Evolutionary conservation across 1,140 invertebrate genomes (phyloP).

Genomic region (Phocides pigmalion): DNA sequence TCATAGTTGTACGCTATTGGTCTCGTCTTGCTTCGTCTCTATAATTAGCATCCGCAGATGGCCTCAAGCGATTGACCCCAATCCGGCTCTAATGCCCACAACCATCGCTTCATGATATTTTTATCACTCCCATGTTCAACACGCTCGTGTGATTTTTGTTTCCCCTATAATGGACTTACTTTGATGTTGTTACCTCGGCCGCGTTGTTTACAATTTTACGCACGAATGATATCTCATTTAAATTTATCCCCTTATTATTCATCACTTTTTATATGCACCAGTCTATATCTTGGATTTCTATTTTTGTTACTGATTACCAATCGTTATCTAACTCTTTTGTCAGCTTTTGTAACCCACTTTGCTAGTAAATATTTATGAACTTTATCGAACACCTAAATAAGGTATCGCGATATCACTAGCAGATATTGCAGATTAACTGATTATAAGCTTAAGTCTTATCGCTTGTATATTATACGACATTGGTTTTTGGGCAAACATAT

Average conservation of each 20-base stretch:
- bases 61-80: constrained; percentile 80
- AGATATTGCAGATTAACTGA: constrained; percentile 8
- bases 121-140: constrained; percentile 63
- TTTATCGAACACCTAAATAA: constrained; percentile 11
- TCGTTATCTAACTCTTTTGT: constrained; percentile 10
- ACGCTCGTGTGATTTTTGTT: constrained; percentile 46
- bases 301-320: constrained; percentile 10
- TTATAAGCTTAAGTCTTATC: constrained; percentile 7
- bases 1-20: constrained; percentile 65
- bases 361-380: constrained; percentile 11
- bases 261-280: background rate
- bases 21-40: constrained; percentile 63
- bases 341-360: constrained; percentile 1
- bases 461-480: background rate
- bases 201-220: constrained; percentile 34
- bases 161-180: constrained; percentile 38
- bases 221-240: constrained; percentile 17
- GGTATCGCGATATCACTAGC: constrained; percentile 5
- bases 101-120: constrained; percentile 68
- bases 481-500: constrained; percentile 2
- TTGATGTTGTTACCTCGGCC: constrained; percentile 46
- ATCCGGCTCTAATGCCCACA: constrained; percentile 74
- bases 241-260: constrained; percentile 21
- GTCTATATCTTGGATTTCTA: background rate
- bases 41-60: constrained; percentile 80